Evolutionary conservation across 2,113 vertebrate species (phyloP), one percentile per base, ranked within the genome.

Genomic region (Dipodomys merriami): DNA sequence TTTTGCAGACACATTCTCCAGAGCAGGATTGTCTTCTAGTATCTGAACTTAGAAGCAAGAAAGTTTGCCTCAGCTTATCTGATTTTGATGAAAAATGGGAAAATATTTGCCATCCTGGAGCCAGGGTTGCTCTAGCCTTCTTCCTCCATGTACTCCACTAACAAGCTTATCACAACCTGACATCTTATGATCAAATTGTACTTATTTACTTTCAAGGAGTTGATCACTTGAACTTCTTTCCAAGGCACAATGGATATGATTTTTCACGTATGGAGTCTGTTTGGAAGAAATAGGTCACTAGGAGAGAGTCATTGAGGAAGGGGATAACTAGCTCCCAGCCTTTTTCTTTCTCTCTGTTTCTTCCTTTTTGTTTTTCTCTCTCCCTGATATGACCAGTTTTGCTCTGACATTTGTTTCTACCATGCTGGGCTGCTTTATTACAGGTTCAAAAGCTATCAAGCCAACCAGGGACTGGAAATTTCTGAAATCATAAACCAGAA

Each of bases 141-240:
- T 27, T 53, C 7, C 11, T 53, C 10, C 5, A 2, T 1, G 33
- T 20, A 16, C 0, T 0, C 12, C 16, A 6, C 18, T 7, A 33
- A 29, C 5, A 65, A 72, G 6, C 20, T 12, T 22, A 69, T 83
- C 19, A 20, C 1, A 16, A 20, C 8, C 0, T 18, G 27, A 5
- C 2, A 20, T 35, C 88, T 86, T 35, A 33, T 7, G 62, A 8
- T 39, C n/a, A 53, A 16, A 81, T n/a, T 64, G 1, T 23, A 46
- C 46, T 80, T n/a, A 69, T 64, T 87, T 53, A 65, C 12, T 76
- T 86, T 76, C 23, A 67, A 81, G 74, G 25, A 68, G 7, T 44
- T 25, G 39, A 65, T 83, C 22, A 35, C 57, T 90, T 77, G 73
- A 77, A 72, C 27, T 85, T 64, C 46, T 68, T 57, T 93, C 62